Conservation (phyloP, 2,888 invertebrate species). For the Parnassius mnemosyne region DNA sequence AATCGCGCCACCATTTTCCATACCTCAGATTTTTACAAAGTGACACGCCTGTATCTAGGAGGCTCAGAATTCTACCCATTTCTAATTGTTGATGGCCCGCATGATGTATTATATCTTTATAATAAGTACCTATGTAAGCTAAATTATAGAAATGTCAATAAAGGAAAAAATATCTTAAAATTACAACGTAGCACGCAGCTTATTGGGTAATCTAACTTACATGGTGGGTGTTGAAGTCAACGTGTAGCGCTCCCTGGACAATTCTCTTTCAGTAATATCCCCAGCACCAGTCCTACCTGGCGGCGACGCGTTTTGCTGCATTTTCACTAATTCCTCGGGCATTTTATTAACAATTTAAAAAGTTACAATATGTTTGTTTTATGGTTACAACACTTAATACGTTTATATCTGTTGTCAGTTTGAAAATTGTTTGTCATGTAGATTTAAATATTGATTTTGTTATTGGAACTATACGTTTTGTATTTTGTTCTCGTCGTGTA, state of each 20-base stretch:
- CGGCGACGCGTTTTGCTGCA: conserved; percentile 58
- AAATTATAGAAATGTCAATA: no score
- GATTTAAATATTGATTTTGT: conserved; percentile 11
- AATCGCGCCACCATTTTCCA: no score
- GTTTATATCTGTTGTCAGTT: conserved; percentile 12
- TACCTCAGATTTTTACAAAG: no score
- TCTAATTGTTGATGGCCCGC: no score
- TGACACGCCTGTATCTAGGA: no score
- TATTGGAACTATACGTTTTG: not conserved
- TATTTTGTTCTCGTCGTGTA: conserved; percentile 3
- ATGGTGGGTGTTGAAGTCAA: conserved; percentile 54
- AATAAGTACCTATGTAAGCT: no score
- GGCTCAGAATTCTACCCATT: no score
- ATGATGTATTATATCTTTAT: no score
- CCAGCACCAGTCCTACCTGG: conserved; percentile 64
- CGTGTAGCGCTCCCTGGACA: conserved; percentile 58
- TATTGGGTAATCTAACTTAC: conserved; percentile 9
- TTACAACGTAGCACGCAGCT: no score
- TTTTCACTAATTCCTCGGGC: conserved; percentile 57
- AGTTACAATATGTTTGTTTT: conserved; percentile 8
- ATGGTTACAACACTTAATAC: not conserved
- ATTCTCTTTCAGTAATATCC: conserved; percentile 66
- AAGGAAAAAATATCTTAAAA: no score
- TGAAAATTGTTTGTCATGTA: conserved; percentile 6
- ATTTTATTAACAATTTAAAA: conserved; percentile 38